phyloP scores from a whole-genome alignment of 2,888 invertebrate species.

The Calephelis perditalis region DNA sequence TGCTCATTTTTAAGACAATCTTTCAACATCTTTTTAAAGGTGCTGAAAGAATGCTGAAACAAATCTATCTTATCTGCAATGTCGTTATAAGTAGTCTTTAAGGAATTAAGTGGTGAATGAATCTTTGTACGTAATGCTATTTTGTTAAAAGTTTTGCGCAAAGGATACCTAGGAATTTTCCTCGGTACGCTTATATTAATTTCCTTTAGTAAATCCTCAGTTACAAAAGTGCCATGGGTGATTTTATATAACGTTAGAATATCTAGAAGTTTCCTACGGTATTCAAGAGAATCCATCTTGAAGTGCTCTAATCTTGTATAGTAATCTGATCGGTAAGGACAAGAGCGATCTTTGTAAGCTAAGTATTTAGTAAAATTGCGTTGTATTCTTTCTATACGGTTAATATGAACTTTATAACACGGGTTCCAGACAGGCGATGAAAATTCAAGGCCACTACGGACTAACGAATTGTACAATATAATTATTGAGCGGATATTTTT shows the following conservation, averaged over 20 bases:
- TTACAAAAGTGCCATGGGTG: neutral
- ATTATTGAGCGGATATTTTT: neutral
- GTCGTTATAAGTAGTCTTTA: too few relatives aligned
- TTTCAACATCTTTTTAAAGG: too few relatives aligned
- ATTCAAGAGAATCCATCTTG: neutral
- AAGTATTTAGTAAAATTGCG: neutral
- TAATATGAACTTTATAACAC: neutral
- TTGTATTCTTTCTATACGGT: neutral
- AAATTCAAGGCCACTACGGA: slow-evolving; percentile 3
- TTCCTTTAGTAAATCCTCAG: too few relatives aligned
- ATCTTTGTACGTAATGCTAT: too few relatives aligned
- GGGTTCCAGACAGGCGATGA: slow-evolving; percentile 8
- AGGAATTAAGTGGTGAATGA: too few relatives aligned
- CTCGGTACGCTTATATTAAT: neutral
- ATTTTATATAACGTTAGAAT: neutral
- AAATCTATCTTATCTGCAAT: too few relatives aligned
- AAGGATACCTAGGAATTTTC: neutral
- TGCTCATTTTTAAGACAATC: too few relatives aligned
- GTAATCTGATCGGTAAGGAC: neutral
- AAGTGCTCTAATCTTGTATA: neutral
- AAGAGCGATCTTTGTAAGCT: neutral
- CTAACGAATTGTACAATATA: neutral
- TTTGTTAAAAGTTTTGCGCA: too few relatives aligned
- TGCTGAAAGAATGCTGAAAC: too few relatives aligned
- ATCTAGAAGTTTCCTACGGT: neutral